Base-by-base conservation (phyloP, 2,113 vertebrate genomes). In the Tragelaphus scriptus region DNA sequence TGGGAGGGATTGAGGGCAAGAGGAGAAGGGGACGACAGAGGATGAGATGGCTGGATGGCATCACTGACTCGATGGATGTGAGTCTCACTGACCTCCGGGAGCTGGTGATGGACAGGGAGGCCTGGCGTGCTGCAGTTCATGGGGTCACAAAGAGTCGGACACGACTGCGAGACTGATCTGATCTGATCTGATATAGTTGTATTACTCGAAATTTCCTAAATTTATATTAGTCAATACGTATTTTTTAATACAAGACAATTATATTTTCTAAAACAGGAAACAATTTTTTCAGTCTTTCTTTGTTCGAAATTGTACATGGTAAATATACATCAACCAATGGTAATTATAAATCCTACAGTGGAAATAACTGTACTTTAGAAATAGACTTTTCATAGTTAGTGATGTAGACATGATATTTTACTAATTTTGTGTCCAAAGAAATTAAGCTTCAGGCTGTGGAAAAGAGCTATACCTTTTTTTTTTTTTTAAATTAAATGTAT, bases 301-400 rank as follows among this genome's bases (percentile, higher is more conserved):
- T 32, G 40, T 84, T 97, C 89, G 97, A 98, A 98, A 96, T 88
- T 97, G 87, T 77, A 85, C 44, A 88, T 97, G 89, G 96, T 98
- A 98, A 98, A 98, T 93, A 95, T 93, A 98, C 95, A 98, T 87
- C 88, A 97, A 98, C n/a, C 85, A 92, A 21, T 19, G 96, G 94
- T 98, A 98, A 98, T 26, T 36, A 36, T 97, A 98, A 98, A 98
- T 97, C 97, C 95, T 87, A 65, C 23, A 51, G 51, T 21, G 56
- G 93, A 92, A 94, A 61, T 90, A 87, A 98, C 91, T 96, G 59
- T 96, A 98, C 91, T 96, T 98, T 98, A 80, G 96, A 96, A 98
- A 97, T 92, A 96, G 85, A 82, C 94, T 96, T 96, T 23, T 75
- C 89, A 85, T 96, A 96, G 92, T 96, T 97, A 98, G 87, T 96